Conservation (phyloP, 2,888 invertebrate genomes). For the Tuberolachnus salignus region DNA sequence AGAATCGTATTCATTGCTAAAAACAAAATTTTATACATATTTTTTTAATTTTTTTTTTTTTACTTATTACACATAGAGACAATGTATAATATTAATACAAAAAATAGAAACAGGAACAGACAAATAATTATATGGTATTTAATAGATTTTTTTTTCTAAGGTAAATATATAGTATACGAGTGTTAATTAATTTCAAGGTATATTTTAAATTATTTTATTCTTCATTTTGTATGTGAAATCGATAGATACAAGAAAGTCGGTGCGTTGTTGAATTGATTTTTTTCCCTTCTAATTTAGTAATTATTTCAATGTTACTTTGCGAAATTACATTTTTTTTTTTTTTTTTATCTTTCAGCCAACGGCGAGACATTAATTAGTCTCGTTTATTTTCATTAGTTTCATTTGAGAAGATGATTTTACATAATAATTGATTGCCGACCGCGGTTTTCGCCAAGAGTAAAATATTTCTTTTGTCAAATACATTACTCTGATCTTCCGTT, state of each 20-base stretch:
- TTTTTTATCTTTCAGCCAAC: conserved; percentile 4
- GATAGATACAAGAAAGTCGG: not conserved
- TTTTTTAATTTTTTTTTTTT: no score
- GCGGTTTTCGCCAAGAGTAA: not conserved
- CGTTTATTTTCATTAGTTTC: conserved; percentile 23
- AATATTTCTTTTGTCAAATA: conserved; percentile 16
- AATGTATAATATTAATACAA: not conserved
- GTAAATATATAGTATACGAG: not conserved
- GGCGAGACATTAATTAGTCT: not conserved
- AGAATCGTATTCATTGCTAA: no score
- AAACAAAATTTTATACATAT: no score
- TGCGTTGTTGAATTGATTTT: not conserved
- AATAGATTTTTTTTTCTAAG: not conserved
- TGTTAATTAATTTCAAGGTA: conserved; percentile 45
- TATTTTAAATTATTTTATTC: not conserved
- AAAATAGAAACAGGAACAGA: not conserved
- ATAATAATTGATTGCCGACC: conserved; percentile 18
- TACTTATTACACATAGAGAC: not conserved
- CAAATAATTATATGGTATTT: not conserved
- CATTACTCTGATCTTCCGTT: not conserved
- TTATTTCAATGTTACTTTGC: not conserved
- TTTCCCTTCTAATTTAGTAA: not conserved
- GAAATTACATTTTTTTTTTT: conserved; percentile 4
- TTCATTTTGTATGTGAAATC: not conserved
- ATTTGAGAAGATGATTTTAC: not conserved